Percentiles rank a stretch among this genome's conserved stretches.
Conservation (phyloP, 2,888 invertebrate genomes). For the Sinodicranocentrus sp. region DNA sequence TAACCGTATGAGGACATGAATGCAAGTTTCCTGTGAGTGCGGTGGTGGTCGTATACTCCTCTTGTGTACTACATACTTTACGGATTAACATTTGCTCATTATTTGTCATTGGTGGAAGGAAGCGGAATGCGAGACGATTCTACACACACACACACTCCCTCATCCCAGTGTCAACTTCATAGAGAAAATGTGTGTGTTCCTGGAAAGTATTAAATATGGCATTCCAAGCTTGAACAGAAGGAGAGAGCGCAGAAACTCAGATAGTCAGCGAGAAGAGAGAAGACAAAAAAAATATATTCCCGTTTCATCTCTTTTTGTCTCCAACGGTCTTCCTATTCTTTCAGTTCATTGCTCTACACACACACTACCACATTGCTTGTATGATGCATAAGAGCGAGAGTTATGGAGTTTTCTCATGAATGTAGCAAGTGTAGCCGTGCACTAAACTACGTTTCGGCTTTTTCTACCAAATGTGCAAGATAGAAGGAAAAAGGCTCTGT, state of each 20-base stretch:
- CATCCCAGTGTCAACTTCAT: conserved; percentile 23
- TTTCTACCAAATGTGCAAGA: background rate
- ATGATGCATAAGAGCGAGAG: too few species aligned
- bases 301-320: conserved; percentile 7
- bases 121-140: too few species aligned
- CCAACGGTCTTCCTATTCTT: conserved; percentile 9
- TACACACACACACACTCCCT: too few species aligned
- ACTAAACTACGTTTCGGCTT: background rate
- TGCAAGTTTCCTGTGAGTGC: background rate
- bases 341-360: conserved; percentile 53
- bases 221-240: conserved; percentile 26
- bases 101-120: conserved; percentile 52
- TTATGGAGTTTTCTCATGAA: too few species aligned
- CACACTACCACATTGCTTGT: too few species aligned
- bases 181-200: conserved; percentile 30
- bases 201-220: conserved; percentile 57
- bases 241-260: background rate
- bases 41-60: too few species aligned
- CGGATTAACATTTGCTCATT: conserved; percentile 51
- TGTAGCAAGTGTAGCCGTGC: background rate
- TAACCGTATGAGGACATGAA: background rate
- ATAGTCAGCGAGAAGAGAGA: background rate
- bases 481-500: conserved; percentile 9
- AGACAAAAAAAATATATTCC: background rate
- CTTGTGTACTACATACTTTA: background rate